These are phyloP conservation scores for Drosophila elegans DNA, from an alignment of 1,140 invertebrate genomes.

Conservation along the genomic window DNA sequence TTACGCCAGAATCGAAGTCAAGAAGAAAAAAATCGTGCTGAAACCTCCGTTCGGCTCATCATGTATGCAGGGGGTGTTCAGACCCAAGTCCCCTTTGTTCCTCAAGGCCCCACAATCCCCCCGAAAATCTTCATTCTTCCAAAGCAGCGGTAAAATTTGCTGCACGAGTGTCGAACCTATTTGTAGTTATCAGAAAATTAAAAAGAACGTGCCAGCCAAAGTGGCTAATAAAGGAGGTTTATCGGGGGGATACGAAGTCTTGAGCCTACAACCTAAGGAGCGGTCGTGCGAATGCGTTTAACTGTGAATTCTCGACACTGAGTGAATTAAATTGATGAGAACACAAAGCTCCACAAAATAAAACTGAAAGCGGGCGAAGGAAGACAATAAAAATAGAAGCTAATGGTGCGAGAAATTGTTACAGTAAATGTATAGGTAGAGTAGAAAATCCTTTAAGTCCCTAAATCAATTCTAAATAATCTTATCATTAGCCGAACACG, in stretches of 20 bases:
- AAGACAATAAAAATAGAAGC: slow-evolving; percentile 21
- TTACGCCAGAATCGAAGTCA: slow-evolving; percentile 37
- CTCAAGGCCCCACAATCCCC: background rate
- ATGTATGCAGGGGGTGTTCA: slow-evolving; percentile 62
- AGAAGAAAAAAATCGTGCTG: slow-evolving; percentile 48
- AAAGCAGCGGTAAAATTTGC: slow-evolving; percentile 77
- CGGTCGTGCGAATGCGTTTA: slow-evolving; percentile 74
- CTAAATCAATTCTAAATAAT: slow-evolving; percentile 6
- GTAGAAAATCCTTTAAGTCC: background rate
- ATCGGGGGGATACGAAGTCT: slow-evolving; percentile 7
- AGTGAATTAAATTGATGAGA: slow-evolving; percentile 77
- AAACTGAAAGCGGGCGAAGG: slow-evolving; percentile 2
- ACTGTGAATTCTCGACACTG: slow-evolving; percentile 59
- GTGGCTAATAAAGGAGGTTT: slow-evolving; percentile 4
- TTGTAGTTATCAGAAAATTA: slow-evolving; percentile 83
- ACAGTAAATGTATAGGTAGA: background rate
- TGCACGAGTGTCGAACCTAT: slow-evolving; percentile 81
- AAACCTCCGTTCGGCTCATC: slow-evolving; percentile 57
- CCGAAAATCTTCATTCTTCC: background rate
- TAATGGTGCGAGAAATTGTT: slow-evolving; percentile 32
- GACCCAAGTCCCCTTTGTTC: background rate
- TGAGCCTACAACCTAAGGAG: slow-evolving; percentile 29
- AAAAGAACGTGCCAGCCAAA: slow-evolving; percentile 69
- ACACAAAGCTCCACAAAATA: slow-evolving; percentile 14
- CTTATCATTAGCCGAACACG: background rate